phyloP scores from a whole-genome alignment of 2,797 vertebrate species.

The Hypotaenidia okinawae region DNA sequence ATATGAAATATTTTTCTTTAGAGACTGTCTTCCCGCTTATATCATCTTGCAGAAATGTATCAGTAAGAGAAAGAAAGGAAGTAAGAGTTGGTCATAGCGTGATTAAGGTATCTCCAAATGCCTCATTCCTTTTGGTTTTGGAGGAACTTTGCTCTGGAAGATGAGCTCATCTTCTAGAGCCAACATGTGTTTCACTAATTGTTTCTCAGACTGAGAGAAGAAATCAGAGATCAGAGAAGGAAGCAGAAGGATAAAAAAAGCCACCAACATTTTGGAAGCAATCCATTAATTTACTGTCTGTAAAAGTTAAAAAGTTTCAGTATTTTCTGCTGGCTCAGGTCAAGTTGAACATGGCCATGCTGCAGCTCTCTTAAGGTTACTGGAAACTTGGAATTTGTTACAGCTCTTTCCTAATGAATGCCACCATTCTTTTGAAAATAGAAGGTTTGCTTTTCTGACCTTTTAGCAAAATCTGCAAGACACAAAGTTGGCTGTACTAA shows the following conservation, averaged over 20 bases:
- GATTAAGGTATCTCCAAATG: not conserved
- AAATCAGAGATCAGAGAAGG: not conserved
- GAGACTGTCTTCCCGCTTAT: not conserved
- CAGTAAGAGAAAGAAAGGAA: not conserved
- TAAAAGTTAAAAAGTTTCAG: not conserved
- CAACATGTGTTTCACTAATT: not conserved
- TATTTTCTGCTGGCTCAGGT: not conserved
- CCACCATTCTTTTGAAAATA: not conserved
- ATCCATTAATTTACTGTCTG: not conserved
- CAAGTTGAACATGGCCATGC: not conserved
- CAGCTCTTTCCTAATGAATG: not conserved
- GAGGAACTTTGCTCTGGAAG: not conserved
- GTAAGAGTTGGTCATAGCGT: not conserved
- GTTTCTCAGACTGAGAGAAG: not conserved
- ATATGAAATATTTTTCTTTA: not conserved
- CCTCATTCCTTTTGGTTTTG: not conserved
- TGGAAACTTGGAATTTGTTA: not conserved
- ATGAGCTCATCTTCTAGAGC: not conserved
- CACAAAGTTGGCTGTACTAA: not conserved
- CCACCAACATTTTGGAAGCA: not conserved
- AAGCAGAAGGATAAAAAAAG: not conserved
- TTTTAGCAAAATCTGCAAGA: not conserved
- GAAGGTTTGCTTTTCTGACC: not conserved
- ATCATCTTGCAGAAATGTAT: not conserved
- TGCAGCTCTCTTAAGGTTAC: not conserved